These are phyloP conservation scores for Pristionchus maxplancki DNA, from an alignment of 2,888 invertebrate genomes.

Conservation along the genomic window DNA sequence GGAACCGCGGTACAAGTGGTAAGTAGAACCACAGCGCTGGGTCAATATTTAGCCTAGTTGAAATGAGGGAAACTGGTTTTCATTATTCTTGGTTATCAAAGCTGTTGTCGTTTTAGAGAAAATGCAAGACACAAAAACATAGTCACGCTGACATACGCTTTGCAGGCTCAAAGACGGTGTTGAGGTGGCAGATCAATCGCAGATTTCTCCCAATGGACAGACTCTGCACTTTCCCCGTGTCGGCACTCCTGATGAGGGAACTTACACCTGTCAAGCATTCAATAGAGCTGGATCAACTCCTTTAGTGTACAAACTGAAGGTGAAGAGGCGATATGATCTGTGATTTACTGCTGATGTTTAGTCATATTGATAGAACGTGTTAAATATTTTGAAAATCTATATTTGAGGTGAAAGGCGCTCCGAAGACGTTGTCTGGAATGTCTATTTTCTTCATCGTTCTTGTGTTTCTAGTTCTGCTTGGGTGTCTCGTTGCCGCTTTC, in stretches of 20 bases:
- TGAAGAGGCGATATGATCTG: no score
- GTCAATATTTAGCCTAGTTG: no score
- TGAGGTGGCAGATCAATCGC: slow-evolving; percentile 11
- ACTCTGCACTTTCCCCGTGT: slow-evolving; percentile 6
- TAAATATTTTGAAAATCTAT: not conserved
- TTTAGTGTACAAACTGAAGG: not conserved
- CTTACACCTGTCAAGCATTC: slow-evolving; percentile 1
- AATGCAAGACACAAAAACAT: no score
- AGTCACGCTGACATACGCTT: no score
- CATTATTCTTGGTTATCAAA: no score
- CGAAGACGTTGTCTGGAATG: slow-evolving; percentile 46
- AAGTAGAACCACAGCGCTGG: no score
- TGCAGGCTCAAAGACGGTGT: slow-evolving; percentile 43
- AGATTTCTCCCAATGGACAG: not conserved
- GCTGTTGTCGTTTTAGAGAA: no score
- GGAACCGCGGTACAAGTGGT: slow-evolving; percentile 29
- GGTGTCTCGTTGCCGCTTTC: slow-evolving; percentile 47
- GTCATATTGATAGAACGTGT: not conserved
- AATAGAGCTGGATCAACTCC: slow-evolving; percentile 38
- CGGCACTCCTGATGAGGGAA: not conserved
- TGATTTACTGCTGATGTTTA: no score
- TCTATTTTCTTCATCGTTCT: slow-evolving; percentile 47
- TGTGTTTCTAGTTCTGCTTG: slow-evolving; percentile 29
- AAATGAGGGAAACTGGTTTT: no score
- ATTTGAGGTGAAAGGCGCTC: slow-evolving; percentile 54